Conservation (phyloP, 2,797 vertebrate species). For the Poeciliopsis infans region DNA sequence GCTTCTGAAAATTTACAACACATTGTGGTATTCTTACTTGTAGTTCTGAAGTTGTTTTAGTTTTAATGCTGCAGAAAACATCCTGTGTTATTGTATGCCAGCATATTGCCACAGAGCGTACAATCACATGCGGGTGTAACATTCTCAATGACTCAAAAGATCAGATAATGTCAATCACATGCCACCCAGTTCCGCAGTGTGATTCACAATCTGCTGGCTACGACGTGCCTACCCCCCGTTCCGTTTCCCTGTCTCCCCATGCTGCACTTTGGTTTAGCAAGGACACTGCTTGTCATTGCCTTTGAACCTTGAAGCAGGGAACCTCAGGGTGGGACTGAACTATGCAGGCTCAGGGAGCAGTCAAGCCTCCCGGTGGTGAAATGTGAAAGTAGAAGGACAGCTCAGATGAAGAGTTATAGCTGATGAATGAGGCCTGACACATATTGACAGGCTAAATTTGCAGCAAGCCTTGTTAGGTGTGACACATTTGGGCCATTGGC, state of each 20-base stretch:
- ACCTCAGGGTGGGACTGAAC: slow-evolving; percentile 60
- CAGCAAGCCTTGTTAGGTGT: slow-evolving; percentile 77
- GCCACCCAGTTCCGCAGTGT: slow-evolving; percentile 28
- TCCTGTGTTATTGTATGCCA: slow-evolving; percentile 43
- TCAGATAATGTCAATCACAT: slow-evolving; percentile 42
- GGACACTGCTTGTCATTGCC: slow-evolving; percentile 64
- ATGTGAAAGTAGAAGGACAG: slow-evolving; percentile 63
- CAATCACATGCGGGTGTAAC: slow-evolving; percentile 55
- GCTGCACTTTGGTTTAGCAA: slow-evolving; percentile 39
- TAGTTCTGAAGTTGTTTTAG: neutral
- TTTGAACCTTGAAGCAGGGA: slow-evolving; percentile 53
- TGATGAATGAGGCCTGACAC: slow-evolving; percentile 81
- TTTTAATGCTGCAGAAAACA: neutral
- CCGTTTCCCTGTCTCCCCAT: slow-evolving; percentile 19
- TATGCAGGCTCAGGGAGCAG: slow-evolving; percentile 64
- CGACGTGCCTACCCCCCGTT: neutral
- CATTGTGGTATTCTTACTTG: slow-evolving; percentile 13
- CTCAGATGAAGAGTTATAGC: slow-evolving; percentile 71
- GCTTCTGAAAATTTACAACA: slow-evolving; percentile 80
- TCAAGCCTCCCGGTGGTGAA: slow-evolving; percentile 66
- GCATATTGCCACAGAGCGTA: slow-evolving; percentile 33
- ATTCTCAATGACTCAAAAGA: slow-evolving; percentile 46
- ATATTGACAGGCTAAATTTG: slow-evolving; percentile 82
- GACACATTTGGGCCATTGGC: slow-evolving; percentile 80
- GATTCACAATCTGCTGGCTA: slow-evolving; percentile 42